A percentile compares a stretch with the other conserved stretches of the same genome.
Conservation (phyloP, 2,113 vertebrate genomes). For the Entelurus aequoreus region DNA sequence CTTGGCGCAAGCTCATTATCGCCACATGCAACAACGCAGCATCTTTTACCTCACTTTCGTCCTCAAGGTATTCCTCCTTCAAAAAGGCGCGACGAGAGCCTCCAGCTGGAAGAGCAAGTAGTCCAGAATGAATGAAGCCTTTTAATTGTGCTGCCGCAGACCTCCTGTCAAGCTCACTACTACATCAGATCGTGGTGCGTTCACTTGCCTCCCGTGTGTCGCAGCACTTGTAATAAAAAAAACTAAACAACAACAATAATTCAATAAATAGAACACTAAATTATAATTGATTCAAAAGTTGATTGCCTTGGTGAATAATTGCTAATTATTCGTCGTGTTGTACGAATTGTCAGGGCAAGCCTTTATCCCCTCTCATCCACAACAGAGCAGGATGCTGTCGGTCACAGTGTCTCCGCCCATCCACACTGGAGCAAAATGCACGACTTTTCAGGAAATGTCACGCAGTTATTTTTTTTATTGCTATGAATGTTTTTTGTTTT, state of each 20-base stretch:
- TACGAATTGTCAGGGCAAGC: conserved; percentile 27
- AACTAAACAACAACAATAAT: background rate
- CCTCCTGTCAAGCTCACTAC: conserved; percentile 19
- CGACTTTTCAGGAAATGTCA: background rate
- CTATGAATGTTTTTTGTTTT: background rate
- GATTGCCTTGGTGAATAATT: conserved; percentile 1
- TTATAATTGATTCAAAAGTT: conserved; percentile 6
- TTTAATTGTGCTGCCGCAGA: conserved; percentile 26
- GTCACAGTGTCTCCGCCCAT: conserved; percentile 57
- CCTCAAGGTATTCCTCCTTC: conserved; percentile 28
- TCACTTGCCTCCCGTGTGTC: background rate
- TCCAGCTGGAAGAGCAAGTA: conserved; percentile 25
- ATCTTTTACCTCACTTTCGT: conserved; percentile 41
- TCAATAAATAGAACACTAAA: too few species aligned
- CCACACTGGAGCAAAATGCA: background rate
- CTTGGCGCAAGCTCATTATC: conserved; percentile 29
- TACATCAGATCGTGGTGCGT: conserved; percentile 7
- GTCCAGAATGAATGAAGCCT: conserved; percentile 35
- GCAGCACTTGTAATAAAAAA: background rate
- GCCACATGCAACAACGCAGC: conserved; percentile 3
- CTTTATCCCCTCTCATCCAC: conserved; percentile 49
- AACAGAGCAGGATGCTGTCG: conserved; percentile 41
- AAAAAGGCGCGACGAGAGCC: conserved; percentile 10
- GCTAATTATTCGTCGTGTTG: conserved; percentile 14
- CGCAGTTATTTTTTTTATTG: background rate